phyloP scores from a whole-genome alignment of 2,888 invertebrate genomes.

The Apodemia duryi region DNA sequence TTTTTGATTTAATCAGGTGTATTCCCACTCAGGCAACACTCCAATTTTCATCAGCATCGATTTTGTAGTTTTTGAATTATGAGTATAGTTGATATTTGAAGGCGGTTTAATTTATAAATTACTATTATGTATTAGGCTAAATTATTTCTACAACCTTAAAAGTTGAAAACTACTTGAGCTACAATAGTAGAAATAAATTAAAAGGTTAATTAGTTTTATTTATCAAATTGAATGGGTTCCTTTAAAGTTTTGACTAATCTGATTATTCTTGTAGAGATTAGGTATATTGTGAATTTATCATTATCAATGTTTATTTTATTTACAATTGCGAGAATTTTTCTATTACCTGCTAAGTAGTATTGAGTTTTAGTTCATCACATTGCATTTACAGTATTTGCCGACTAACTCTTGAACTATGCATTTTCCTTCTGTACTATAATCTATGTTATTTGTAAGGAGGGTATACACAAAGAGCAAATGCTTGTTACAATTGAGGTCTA shows the following conservation, averaged over 20 bases:
- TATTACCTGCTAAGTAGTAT: constrained; percentile 24
- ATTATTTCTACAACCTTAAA: no score
- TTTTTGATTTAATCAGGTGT: no score
- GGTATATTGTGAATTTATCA: neutral
- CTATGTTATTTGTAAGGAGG: neutral
- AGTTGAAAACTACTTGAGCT: no score
- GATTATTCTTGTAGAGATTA: neutral
- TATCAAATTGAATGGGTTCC: constrained; percentile 7
- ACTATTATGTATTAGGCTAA: no score
- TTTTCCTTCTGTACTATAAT: constrained; percentile 8
- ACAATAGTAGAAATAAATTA: no score
- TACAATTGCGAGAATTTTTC: constrained; percentile 32
- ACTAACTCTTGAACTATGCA: constrained; percentile 15
- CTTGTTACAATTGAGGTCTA: neutral
- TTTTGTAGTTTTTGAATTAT: no score
- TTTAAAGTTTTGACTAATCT: neutral
- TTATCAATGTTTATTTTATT: neutral
- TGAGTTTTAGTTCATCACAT: constrained; percentile 43
- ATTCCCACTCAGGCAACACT: no score
- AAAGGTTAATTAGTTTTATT: neutral
- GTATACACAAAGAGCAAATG: neutral
- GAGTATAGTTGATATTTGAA: no score
- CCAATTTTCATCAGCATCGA: no score
- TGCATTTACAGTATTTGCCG: constrained; percentile 42
- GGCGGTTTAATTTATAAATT: no score